Conservation (phyloP, 2,797 vertebrate genomes). For the Scomberomorus guttatus region DNA sequence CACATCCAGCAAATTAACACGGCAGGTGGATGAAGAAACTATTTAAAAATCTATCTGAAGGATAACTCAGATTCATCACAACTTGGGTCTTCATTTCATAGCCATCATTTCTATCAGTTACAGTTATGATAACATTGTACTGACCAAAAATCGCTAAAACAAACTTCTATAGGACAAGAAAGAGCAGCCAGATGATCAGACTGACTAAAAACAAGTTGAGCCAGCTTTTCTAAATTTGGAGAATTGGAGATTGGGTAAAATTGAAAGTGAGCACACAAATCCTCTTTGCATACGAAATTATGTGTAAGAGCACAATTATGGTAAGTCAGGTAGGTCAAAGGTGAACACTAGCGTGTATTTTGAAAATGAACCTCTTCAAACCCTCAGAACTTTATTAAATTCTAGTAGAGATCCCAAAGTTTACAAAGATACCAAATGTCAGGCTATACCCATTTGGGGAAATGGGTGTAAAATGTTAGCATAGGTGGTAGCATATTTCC, state of each 20-base stretch:
- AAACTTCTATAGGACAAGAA: too few species aligned
- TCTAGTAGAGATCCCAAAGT: neutral
- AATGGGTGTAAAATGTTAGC: constrained; percentile 3
- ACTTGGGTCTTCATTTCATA: neutral
- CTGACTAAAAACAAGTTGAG: too few species aligned
- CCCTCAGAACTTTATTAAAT: neutral
- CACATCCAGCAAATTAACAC: neutral
- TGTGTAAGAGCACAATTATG: too few species aligned
- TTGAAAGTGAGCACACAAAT: too few species aligned
- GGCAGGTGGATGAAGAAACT: neutral
- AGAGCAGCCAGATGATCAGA: too few species aligned
- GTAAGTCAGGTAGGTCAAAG: too few species aligned
- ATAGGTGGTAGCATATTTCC: neutral
- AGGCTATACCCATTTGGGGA: neutral
- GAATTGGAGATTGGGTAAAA: too few species aligned
- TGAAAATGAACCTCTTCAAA: neutral
- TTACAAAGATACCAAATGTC: constrained; percentile 1
- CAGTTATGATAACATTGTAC: neutral
- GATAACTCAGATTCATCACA: neutral
- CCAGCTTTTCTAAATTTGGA: too few species aligned
- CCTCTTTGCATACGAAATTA: too few species aligned
- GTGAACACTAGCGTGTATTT: neutral
- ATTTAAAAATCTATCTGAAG: neutral
- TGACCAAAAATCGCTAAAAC: too few species aligned
- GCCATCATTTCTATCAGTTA: neutral